These are phyloP conservation scores for Spondyliosoma cantharus DNA, from an alignment of 2,797 vertebrate species.

Conservation along the genomic window DNA sequence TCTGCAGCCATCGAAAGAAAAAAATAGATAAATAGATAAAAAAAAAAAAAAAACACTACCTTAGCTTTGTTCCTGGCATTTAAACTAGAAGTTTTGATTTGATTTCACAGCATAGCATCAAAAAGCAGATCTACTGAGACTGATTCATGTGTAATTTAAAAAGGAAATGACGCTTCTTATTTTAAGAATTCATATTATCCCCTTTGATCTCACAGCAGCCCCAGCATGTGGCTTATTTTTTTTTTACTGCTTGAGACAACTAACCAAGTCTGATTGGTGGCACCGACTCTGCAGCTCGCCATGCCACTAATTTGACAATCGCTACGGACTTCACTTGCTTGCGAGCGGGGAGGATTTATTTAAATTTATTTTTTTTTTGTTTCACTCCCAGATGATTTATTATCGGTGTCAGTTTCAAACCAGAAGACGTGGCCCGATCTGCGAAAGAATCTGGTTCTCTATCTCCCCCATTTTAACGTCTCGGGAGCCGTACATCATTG, in stretches of 20 bases:
- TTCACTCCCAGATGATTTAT: constrained; percentile 51
- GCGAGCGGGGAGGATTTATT: constrained; percentile 36
- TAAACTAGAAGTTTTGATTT: constrained; percentile 37
- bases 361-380: too few relatives aligned
- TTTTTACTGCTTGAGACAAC: constrained; percentile 35
- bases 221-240: constrained; percentile 29
- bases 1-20: constrained; percentile 22
- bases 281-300: constrained; percentile 15
- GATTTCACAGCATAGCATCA: constrained; percentile 12
- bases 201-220: constrained; percentile 59
- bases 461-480: constrained; percentile 64
- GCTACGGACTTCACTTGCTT: constrained; percentile 42
- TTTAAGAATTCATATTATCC: constrained; percentile 64
- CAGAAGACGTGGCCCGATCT: constrained; percentile 44
- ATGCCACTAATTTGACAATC: constrained; percentile 49
- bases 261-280: constrained; percentile 49
- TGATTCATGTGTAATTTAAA: constrained; percentile 55
- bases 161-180: constrained; percentile 53
- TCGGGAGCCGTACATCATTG: constrained; percentile 68
- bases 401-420: constrained; percentile 52
- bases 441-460: constrained; percentile 49
- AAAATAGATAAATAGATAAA: neutral
- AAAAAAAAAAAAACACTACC: neutral
- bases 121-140: constrained; percentile 28
- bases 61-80: constrained; percentile 13